Base-by-base conservation (phyloP, 1,140 invertebrate species). In the Pemphigus obesinymphae region DNA sequence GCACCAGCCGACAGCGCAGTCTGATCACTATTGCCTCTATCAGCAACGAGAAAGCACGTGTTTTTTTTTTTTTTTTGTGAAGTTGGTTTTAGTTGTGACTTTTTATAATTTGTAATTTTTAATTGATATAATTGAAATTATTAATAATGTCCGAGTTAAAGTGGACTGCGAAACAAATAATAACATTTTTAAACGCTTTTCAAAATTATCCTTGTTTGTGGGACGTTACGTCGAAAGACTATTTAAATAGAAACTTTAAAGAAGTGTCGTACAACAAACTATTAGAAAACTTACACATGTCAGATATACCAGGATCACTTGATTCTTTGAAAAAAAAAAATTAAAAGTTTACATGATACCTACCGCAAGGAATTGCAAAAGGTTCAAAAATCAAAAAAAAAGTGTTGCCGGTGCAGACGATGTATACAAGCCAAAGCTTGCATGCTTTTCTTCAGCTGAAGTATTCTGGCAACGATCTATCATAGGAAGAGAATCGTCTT, bases 371-470 rank as follows among this genome's bases (percentile, higher is more conserved):
- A 82, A 63, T 23, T 82, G 15, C 40, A 75, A 26, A 78, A 82
- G 58, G 48, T 82, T 53, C 40, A 61, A 63, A 53, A 58, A 48
- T 82, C 34, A 50, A 37, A 37, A 61, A 82, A 78, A 78, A 82
- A n/a, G 55, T 63, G 82, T 72, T 58, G 66, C 82, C n/a, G n/a
- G n/a, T n/a, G n/a, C n/a, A n/a, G n/a, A n/a, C n/a, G n/a, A n/a
- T n/a, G n/a, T n/a, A n/a, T n/a, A n/a, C n/a, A n/a, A n/a, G 76
- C 83, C 80, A 58, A 84, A 83, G 53, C 23, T 82, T 34, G 53
- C 31, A 37, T 84, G 83, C 82, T 58, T 58, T 58, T 58, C 53
- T 58, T 58, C 53, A 58, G 53, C 23, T 29, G 53, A 58, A 58
- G 53, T 58, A 58, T 58, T 58, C 53, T 58, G 53, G 53, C 53